These are phyloP conservation scores for Rhinogobio ventralis DNA, from an alignment of 2,797 vertebrate species.

Conservation along the genomic window DNA sequence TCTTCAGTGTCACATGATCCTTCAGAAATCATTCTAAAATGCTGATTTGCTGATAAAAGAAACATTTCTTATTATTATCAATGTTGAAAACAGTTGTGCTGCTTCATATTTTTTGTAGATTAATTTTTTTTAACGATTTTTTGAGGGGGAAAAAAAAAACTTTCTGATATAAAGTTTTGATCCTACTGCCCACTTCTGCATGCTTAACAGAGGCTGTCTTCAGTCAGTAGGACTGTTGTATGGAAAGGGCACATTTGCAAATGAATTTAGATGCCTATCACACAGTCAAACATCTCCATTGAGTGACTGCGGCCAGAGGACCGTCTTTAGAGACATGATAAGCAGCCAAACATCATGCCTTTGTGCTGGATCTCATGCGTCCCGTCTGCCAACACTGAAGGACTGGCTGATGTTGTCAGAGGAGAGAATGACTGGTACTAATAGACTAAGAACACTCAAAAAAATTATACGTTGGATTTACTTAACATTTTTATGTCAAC, in stretches of 20 bases:
- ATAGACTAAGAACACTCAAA: neutral
- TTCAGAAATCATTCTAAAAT: neutral
- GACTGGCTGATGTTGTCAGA: conserved; percentile 25
- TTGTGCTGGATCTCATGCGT: conserved; percentile 51
- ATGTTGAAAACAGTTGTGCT: neutral
- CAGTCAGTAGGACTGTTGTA: conserved; percentile 34
- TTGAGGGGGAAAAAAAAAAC: neutral
- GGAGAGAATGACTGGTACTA: neutral
- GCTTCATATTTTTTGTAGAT: neutral
- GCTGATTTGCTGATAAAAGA: too few relatives aligned
- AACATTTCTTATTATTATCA: neutral
- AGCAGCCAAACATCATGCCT: conserved; percentile 56
- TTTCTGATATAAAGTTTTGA: neutral
- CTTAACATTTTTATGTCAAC: too few relatives aligned
- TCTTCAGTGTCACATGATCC: neutral
- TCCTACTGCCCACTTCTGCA: neutral
- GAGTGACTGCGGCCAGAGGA: conserved; percentile 44
- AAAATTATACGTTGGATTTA: too few relatives aligned
- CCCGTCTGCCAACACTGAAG: conserved; percentile 43
- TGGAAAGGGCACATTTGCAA: conserved; percentile 55
- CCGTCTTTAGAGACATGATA: conserved; percentile 51
- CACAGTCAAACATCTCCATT: conserved; percentile 53
- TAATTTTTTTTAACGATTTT: neutral
- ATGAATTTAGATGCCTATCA: conserved; percentile 54
- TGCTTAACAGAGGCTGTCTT: conserved; percentile 9